Percentiles rank a stretch among this genome's conserved stretches.
Conservation (phyloP, 2,888 invertebrate species). For the Dyspetes luteomarginatus region DNA sequence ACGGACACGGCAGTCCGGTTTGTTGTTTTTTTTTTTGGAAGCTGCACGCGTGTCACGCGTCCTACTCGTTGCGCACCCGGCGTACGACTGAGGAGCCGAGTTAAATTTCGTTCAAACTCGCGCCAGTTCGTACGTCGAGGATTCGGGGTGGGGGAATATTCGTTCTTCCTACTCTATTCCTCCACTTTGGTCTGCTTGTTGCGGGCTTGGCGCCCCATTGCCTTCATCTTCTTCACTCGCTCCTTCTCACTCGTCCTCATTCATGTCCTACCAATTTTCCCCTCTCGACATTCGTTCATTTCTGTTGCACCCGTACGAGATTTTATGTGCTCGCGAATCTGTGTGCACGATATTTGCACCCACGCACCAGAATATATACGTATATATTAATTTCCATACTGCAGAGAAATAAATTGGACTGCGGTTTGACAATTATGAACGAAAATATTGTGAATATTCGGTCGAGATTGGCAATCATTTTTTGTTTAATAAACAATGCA, state of each 20-base stretch:
- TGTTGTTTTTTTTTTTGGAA: not conserved
- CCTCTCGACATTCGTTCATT: constrained; percentile 16
- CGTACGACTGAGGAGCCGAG: constrained; percentile 76
- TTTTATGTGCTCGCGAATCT: too few relatives aligned
- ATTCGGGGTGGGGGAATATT: constrained; percentile 20
- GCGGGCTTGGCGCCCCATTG: constrained; percentile 51
- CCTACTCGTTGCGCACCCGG: constrained; percentile 75
- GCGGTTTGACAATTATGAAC: constrained; percentile 33
- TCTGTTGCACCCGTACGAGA: constrained; percentile 7
- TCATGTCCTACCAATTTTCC: not conserved
- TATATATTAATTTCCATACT: constrained; percentile 41
- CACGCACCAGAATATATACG: constrained; percentile 20
- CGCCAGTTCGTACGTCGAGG: constrained; percentile 36
- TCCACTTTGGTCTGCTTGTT: constrained; percentile 51
- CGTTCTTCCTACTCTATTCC: constrained; percentile 59
- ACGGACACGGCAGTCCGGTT: constrained; percentile 7
- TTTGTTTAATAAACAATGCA: too few relatives aligned
- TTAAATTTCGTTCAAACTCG: constrained; percentile 53
- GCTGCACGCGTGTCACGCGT: constrained; percentile 33
- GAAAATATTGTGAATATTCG: constrained; percentile 13
- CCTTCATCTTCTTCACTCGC: constrained; percentile 35
- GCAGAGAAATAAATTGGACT: constrained; percentile 40
- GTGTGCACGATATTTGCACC: constrained; percentile 25
- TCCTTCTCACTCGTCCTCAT: constrained; percentile 36
- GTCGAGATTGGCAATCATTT: too few relatives aligned